These are phyloP conservation scores for Rynchops niger DNA, from an alignment of 2,113 vertebrate species.

Conservation along the genomic window DNA sequence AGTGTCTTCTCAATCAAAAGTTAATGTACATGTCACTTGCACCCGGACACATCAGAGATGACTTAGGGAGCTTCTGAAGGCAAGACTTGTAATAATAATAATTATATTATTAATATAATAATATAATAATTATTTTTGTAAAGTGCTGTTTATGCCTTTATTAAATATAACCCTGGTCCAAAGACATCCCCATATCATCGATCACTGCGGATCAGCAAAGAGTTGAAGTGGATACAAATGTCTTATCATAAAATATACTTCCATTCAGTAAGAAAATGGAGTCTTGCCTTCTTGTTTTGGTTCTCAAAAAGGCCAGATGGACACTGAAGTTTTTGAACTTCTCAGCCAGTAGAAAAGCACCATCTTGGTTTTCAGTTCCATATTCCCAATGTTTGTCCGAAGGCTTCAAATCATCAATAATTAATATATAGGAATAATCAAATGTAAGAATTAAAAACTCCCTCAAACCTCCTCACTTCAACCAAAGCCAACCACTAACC, in stretches of 20 bases:
- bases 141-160: background rate
- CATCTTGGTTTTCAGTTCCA: background rate
- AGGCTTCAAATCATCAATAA: background rate
- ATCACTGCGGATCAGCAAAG: background rate
- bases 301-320: background rate
- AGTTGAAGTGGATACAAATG: background rate
- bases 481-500: background rate
- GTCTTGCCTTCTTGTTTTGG: background rate
- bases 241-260: background rate
- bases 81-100: background rate
- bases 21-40: background rate
- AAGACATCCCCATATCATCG: background rate
- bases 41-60: background rate
- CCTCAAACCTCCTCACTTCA: background rate
- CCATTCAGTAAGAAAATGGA: background rate
- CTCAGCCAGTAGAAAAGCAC: background rate
- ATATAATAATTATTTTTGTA: background rate
- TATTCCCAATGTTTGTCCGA: background rate
- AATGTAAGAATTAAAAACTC: background rate
- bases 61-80: background rate
- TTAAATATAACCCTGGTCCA: background rate
- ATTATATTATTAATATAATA: too few species aligned
- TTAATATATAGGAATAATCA: background rate
- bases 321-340: background rate
- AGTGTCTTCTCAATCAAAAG: background rate